Percentiles rank a stretch among this genome's conserved stretches.
phyloP scores from a whole-genome alignment of 2,113 vertebrate genomes.

The Galbula dea region DNA sequence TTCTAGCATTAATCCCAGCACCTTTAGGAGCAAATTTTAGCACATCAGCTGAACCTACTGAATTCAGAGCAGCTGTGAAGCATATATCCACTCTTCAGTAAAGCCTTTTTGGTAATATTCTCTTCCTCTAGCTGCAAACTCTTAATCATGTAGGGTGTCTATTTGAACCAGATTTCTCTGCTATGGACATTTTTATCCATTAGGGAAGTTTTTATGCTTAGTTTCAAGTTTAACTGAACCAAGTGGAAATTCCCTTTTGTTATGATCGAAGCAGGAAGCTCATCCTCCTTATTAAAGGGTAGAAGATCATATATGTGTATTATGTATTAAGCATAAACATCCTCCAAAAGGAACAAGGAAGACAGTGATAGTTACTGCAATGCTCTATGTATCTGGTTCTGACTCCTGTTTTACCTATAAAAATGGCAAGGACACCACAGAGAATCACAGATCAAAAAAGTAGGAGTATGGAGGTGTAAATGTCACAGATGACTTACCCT shows the following conservation, averaged over 20 bases:
- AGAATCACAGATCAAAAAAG: not conserved
- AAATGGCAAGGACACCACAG: not conserved
- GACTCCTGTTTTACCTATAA: not conserved
- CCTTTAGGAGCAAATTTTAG: not conserved
- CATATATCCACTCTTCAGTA: not conserved
- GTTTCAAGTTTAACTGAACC: not conserved
- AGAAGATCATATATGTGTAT: not conserved
- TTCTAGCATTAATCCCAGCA: not conserved
- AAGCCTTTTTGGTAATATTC: not conserved
- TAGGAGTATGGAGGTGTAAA: not conserved
- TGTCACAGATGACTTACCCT: not conserved
- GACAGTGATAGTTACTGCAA: not conserved
- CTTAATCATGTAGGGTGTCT: not conserved
- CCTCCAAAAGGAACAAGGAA: not conserved
- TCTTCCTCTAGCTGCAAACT: not conserved
- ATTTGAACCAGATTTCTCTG: not conserved
- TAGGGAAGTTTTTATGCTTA: not conserved
- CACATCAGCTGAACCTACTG: not conserved
- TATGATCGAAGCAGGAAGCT: not conserved
- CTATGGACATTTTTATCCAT: not conserved
- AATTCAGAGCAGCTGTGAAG: not conserved
- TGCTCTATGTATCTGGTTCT: not conserved
- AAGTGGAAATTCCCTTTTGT: not conserved
- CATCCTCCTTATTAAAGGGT: not conserved
- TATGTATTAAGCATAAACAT: not conserved